Conservation (phyloP, 1,140 invertebrate genomes). For the Diprion similis region DNA sequence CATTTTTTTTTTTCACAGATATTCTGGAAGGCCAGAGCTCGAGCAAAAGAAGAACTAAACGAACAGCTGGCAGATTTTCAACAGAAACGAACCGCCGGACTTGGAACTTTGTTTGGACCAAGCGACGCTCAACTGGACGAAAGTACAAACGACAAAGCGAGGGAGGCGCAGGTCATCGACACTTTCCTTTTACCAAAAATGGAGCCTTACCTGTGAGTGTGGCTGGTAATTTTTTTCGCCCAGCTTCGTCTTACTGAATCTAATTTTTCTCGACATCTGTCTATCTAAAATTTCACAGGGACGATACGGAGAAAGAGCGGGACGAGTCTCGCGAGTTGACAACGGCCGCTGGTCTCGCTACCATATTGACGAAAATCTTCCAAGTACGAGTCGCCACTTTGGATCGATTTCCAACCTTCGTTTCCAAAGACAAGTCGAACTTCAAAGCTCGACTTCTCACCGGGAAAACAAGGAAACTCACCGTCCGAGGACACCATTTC, state of each 20-base stretch:
- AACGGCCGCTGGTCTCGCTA: constrained; percentile 79
- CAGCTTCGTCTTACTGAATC: neutral
- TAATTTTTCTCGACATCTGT: constrained; percentile 14
- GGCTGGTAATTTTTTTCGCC: constrained; percentile 21
- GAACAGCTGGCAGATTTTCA: constrained; percentile 90
- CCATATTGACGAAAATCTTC: constrained; percentile 78
- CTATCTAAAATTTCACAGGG: constrained; percentile 57
- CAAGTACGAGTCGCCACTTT: constrained; percentile 68
- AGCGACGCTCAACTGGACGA: constrained; percentile 81
- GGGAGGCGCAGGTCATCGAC: constrained; percentile 80
- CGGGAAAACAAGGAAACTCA: constrained; percentile 78
- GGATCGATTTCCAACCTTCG: constrained; percentile 78
- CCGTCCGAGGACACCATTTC: constrained; percentile 88
- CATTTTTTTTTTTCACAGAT: constrained; percentile 55
- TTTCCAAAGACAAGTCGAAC: constrained; percentile 82
- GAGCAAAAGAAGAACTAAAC: constrained; percentile 86
- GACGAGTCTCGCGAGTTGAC: constrained; percentile 74
- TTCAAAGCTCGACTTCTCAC: constrained; percentile 75
- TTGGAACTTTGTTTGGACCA: constrained; percentile 89
- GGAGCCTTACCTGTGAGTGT: constrained; percentile 72
- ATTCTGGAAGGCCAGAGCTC: constrained; percentile 85
- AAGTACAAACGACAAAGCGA: constrained; percentile 80
- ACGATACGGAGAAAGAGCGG: constrained; percentile 75
- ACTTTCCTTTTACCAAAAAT: constrained; percentile 75
- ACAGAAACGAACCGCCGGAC: constrained; percentile 86